Base-by-base conservation (phyloP, 2,113 vertebrate genomes). In the Prinia subflava region DNA sequence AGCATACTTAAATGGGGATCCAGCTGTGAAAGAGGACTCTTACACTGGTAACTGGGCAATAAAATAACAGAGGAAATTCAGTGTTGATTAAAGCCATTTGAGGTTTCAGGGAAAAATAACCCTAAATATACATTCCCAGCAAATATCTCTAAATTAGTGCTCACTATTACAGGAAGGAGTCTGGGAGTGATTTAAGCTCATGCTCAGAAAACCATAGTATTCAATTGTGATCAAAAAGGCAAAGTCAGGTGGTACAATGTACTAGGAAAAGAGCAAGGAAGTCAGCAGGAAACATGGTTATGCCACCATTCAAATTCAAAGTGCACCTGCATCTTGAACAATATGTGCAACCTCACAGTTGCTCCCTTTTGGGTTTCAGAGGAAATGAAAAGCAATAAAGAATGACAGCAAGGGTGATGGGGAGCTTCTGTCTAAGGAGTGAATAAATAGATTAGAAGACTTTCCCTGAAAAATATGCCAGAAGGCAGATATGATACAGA, bases 321-420 rank as follows among this genome's bases (percentile, higher is more conserved):
- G 10, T 28, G 89, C 95, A 94, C 94, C 96, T 95, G 95, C 73
- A 77, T 55, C 52, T 90, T 67, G 68, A 95, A 95, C 91, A 96
- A 93, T 92, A 49, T 0, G 1, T 74, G 50, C 46, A 80, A 35
- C 47, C 83, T 80, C 4, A 1, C 28, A 63, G 53, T 92, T 55
- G 21, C 30, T 95, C 46, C 64, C 25, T 77, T 70, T 90, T 0
- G 6, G 42, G 18, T 85, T 91, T 33, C 50, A 70, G 46, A 92
- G 94, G 92, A 96, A 95, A 93, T 59, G 44, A 85, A 90, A 93
- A 69, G 49, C 50, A 83, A 74, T 85, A 39, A 76, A 42, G 44
- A 64, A 68, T 60, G 78, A 76, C 53, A 96, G 55, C 44, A 70
- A 80, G 13, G 33, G 50, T 20, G 6, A 42, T 42, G 11, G 56